Evolutionary conservation across 2,888 invertebrate genomes (phyloP).

Genomic region (Pyrrhia umbra): DNA sequence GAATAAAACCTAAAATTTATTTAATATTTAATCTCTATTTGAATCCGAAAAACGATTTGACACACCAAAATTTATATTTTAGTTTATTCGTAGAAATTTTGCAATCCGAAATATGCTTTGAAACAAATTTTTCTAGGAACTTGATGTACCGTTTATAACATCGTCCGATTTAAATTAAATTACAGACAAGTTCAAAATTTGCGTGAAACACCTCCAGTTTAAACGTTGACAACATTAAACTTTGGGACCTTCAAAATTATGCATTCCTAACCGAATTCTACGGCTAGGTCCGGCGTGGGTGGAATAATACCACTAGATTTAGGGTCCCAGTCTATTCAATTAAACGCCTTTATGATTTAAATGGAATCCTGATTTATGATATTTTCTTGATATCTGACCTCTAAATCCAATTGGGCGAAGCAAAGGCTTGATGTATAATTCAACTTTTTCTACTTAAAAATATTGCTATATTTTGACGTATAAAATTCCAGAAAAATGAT

Average conservation of each 20-base stretch:
- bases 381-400: conserved; percentile 17
- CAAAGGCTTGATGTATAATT: conserved; percentile 5
- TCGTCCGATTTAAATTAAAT: conserved; percentile 2
- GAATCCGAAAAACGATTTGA: too few relatives aligned
- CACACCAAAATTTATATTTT: too few relatives aligned
- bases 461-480: too few relatives aligned
- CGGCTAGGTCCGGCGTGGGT: conserved; percentile 22
- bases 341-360: conserved; percentile 33
- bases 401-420: not conserved
- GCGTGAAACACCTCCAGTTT: not conserved
- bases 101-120: not conserved
- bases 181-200: conserved; percentile 7
- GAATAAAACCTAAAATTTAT: too few relatives aligned
- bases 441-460: not conserved
- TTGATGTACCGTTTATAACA: not conserved
- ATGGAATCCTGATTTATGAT: conserved; percentile 17
- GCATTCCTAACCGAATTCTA: conserved; percentile 28
- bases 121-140: not conserved
- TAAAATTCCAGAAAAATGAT: too few relatives aligned
- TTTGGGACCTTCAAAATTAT: conserved; percentile 21
- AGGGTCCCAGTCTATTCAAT: conserved; percentile 20
- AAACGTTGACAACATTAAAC: conserved; percentile 7
- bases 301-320: conserved; percentile 31
- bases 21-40: too few relatives aligned
- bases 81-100: too few relatives aligned